A percentile compares a stretch with the other conserved stretches of the same genome.
These are phyloP conservation scores for Urocitellus parryii DNA, from an alignment of 2,113 vertebrate species.

Conservation along the genomic window DNA sequence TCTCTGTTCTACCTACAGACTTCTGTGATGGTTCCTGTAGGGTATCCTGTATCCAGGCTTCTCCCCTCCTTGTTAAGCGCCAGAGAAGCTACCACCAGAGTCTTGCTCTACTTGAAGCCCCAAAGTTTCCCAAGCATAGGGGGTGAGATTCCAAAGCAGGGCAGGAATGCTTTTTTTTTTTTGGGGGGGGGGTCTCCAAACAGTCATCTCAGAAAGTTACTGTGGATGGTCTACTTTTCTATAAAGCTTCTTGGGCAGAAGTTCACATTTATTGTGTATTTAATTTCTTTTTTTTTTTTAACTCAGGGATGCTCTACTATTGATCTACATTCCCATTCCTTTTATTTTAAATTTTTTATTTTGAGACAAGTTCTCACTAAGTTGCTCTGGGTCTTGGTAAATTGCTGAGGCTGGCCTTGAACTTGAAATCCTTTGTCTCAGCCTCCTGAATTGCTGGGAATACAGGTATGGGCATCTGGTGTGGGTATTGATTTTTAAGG, in stretches of 20 bases:
- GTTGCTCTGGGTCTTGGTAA: too few species aligned
- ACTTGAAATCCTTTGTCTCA: too few species aligned
- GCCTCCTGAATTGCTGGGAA: too few species aligned
- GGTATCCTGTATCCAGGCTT: neutral
- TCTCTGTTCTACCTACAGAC: neutral
- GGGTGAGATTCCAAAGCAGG: neutral
- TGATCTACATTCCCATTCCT: too few species aligned
- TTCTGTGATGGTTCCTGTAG: neutral
- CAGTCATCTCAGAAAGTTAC: conserved; percentile 14
- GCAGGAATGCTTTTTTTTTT: neutral
- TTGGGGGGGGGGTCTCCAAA: neutral
- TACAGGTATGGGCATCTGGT: too few species aligned
- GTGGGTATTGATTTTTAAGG: conserved; percentile 50
- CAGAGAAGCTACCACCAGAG: neutral
- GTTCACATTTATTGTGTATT: conserved; percentile 42
- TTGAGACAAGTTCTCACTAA: too few species aligned
- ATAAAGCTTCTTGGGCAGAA: conserved; percentile 18
- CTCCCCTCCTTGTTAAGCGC: neutral
- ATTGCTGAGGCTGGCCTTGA: too few species aligned
- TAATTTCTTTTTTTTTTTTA: neutral
- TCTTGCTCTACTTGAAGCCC: neutral
- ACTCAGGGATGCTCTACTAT: too few species aligned
- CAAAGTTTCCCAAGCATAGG: neutral
- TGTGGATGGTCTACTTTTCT: conserved; percentile 19
- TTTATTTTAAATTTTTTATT: too few species aligned